A percentile compares a stretch with the other conserved stretches of the same genome.
Evolutionary conservation across 2,797 vertebrate genomes (phyloP).

Genomic region (Vipera ursinii): DNA sequence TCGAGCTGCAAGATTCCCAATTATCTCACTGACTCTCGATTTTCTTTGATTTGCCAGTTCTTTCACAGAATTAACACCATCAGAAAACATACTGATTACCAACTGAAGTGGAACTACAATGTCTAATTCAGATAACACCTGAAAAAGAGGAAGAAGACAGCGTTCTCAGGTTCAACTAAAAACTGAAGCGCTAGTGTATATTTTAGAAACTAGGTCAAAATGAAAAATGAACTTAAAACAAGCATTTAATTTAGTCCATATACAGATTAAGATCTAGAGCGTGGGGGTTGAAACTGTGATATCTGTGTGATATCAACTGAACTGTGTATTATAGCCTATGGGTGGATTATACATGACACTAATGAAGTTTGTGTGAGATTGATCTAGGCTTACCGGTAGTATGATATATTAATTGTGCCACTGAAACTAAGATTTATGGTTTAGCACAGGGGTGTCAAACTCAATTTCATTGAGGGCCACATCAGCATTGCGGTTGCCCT

Average conservation of each 20-base stretch:
- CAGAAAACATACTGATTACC: constrained; percentile 97
- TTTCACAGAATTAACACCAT: constrained; percentile 97
- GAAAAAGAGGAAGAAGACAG: constrained; percentile 22
- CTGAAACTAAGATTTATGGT: not conserved
- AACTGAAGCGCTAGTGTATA: not conserved
- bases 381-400: not conserved
- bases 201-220: not conserved
- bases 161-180: constrained; percentile 35
- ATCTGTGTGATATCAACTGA: not conserved
- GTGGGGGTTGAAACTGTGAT: not conserved
- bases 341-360: not conserved
- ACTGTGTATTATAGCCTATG: not conserved
- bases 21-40: constrained; percentile 81
- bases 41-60: constrained; percentile 97
- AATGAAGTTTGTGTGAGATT: not conserved
- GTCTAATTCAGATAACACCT: constrained; percentile 97
- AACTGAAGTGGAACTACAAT: constrained; percentile 96
- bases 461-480: no score
- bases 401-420: not conserved
- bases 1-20: constrained; percentile 82
- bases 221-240: not conserved
- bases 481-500: no score
- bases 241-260: not conserved
- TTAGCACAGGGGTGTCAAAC: no score
- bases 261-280: not conserved